phyloP scores from a whole-genome alignment of 1,140 invertebrate species.

The Parasteatoda tepidariorum region DNA sequence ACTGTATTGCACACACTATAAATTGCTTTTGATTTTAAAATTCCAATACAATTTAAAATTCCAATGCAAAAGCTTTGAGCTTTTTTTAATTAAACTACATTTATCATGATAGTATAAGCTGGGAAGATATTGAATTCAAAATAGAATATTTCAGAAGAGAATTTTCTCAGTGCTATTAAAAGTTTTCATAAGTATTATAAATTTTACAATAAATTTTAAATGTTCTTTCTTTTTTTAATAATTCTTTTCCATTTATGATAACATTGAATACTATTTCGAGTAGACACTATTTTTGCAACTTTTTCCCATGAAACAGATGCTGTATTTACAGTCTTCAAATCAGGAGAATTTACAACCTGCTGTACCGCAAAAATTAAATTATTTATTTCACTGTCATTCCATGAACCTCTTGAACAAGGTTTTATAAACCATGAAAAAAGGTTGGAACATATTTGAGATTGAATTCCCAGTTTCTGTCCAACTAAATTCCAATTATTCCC shows the following conservation, averaged over 20 bases:
- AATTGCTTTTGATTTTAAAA: too few relatives aligned
- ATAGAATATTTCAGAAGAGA: too few relatives aligned
- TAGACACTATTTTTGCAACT: constrained; percentile 2
- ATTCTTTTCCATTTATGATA: neutral
- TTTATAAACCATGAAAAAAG: neutral
- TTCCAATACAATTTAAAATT: too few relatives aligned
- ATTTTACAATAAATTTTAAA: too few relatives aligned
- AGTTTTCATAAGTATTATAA: too few relatives aligned
- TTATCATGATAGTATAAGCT: too few relatives aligned
- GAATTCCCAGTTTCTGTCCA: neutral
- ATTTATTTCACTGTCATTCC: neutral
- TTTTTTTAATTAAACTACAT: too few relatives aligned
- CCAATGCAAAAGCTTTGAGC: too few relatives aligned
- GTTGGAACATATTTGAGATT: neutral
- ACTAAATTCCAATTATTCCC: constrained; percentile 6
- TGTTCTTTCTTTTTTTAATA: too few relatives aligned
- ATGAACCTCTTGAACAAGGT: neutral
- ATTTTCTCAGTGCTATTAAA: too few relatives aligned
- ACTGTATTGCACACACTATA: too few relatives aligned
- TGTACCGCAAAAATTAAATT: constrained; percentile 5
- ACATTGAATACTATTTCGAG: neutral
- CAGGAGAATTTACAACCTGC: neutral
- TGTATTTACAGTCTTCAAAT: neutral
- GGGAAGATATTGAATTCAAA: too few relatives aligned
- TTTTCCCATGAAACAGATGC: neutral